Percentiles rank a stretch among this genome's conserved stretches.
phyloP scores from a whole-genome alignment of 1,140 invertebrate genomes.

The Calycopis cecrops region DNA sequence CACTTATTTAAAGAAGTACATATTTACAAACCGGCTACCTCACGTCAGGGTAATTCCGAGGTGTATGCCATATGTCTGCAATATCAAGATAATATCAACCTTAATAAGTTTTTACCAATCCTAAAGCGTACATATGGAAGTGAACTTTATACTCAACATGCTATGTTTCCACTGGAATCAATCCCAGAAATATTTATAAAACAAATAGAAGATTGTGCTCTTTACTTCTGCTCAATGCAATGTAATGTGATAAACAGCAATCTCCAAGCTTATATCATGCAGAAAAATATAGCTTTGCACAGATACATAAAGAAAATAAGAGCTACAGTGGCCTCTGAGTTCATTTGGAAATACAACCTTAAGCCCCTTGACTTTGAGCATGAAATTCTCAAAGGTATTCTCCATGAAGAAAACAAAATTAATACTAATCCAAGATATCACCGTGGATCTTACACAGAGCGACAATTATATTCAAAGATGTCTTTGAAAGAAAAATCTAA shows the following conservation, averaged over 20 bases:
- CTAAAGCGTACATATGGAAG: constrained; percentile 74
- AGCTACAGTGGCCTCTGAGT: constrained; percentile 64
- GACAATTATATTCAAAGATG: constrained; percentile 65
- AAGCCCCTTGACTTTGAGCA: constrained; percentile 54
- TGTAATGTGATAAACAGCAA: constrained; percentile 79
- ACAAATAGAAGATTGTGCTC: constrained; percentile 79
- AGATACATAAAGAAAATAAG: constrained; percentile 69
- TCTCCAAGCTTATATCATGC: constrained; percentile 76
- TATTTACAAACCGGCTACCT: constrained; percentile 92
- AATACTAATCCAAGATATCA: constrained; percentile 68
- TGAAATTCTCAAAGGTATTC: constrained; percentile 60
- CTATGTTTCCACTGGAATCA: constrained; percentile 78
- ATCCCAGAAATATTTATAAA: constrained; percentile 81
- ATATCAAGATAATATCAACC: constrained; percentile 74
- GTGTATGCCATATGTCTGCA: constrained; percentile 89
- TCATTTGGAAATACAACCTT: constrained; percentile 73
- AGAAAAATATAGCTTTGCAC: constrained; percentile 62
- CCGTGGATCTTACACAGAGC: constrained; percentile 72
- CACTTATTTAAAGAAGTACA: constrained; percentile 83
- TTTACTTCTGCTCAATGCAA: constrained; percentile 80
- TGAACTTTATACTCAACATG: constrained; percentile 54
- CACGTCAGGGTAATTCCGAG: constrained; percentile 96
- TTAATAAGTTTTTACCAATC: constrained; percentile 63
- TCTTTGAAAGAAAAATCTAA: constrained; percentile 67
- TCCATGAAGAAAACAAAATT: constrained; percentile 62